These are phyloP conservation scores for Sylvia borin DNA, from an alignment of 2,797 vertebrate genomes.

Conservation along the genomic window DNA sequence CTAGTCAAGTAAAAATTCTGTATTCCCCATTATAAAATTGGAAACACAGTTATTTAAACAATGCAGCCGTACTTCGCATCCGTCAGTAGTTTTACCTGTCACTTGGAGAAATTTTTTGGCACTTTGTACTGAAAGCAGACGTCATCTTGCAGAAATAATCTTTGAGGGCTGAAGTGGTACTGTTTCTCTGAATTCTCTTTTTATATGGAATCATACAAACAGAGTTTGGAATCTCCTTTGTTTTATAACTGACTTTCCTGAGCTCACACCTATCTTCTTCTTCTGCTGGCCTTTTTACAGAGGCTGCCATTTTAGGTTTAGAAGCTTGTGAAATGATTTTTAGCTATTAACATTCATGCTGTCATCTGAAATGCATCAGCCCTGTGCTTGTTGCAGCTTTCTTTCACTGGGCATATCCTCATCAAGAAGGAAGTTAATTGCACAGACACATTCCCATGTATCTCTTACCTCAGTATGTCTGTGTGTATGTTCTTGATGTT, in stretches of 20 bases:
- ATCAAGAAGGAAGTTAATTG: not conserved
- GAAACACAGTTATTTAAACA: not conserved
- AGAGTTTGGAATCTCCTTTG: not conserved
- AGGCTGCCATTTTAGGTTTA: not conserved
- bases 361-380: not conserved
- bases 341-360: not conserved
- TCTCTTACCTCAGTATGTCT: not conserved
- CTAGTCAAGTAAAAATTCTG: not conserved
- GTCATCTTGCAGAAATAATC: not conserved
- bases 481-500: not conserved
- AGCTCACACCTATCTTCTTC: not conserved
- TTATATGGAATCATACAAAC: not conserved
- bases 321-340: not conserved
- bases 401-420: not conserved
- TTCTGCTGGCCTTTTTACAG: not conserved
- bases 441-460: not conserved
- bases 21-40: not conserved
- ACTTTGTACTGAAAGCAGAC: not conserved
- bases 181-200: not conserved
- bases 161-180: not conserved
- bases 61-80: fast-evolving
- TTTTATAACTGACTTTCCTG: not conserved
- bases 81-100: not conserved
- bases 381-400: not conserved
- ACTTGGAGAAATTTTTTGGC: not conserved